phyloP scores from a whole-genome alignment of 2,113 vertebrate species.

The Amazona guildingii region DNA sequence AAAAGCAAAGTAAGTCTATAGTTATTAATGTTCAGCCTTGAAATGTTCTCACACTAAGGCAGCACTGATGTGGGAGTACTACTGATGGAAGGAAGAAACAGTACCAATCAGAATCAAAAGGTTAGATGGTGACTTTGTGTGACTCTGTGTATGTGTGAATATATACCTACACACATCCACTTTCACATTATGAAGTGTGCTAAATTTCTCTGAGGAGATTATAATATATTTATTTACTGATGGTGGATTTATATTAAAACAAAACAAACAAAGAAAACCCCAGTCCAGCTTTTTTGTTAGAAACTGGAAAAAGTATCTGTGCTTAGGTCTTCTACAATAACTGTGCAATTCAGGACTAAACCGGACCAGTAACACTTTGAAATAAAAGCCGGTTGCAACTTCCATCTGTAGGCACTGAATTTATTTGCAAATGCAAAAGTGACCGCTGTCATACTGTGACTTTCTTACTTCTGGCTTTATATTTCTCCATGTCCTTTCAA shows the following conservation, averaged over 20 bases:
- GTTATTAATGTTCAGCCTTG: background rate
- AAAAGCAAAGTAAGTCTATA: background rate
- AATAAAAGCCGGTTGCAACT: background rate
- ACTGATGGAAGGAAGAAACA: background rate
- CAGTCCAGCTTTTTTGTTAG: background rate
- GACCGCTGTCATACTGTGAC: background rate
- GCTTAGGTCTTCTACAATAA: background rate
- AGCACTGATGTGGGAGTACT: background rate
- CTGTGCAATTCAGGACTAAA: background rate
- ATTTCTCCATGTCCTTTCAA: background rate
- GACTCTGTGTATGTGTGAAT: background rate
- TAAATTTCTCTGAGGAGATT: background rate
- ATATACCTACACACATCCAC: background rate
- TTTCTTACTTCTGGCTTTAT: background rate
- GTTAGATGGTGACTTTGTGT: background rate
- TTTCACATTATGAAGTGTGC: background rate
- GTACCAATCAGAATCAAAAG: background rate
- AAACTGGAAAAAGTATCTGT: background rate
- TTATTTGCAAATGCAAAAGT: background rate
- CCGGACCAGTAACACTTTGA: background rate
- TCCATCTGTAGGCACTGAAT: background rate
- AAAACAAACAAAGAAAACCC: background rate
- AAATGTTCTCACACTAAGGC: background rate
- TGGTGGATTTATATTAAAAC: background rate
- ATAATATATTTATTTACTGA: background rate